These are phyloP conservation scores for Hemaris fuciformis DNA, from an alignment of 2,888 invertebrate species.

Conservation along the genomic window DNA sequence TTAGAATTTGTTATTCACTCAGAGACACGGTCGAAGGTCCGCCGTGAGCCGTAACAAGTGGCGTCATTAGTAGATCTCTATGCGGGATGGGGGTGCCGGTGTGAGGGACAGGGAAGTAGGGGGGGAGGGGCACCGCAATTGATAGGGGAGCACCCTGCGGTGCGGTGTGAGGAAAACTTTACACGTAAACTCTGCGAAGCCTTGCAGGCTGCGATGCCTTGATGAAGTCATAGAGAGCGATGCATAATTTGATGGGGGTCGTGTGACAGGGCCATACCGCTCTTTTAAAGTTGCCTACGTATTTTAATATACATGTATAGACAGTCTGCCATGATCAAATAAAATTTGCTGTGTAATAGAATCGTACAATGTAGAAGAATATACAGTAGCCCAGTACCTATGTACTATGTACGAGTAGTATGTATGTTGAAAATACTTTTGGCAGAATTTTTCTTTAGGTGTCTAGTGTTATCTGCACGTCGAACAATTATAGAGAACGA, in stretches of 20 bases:
- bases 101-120: constrained; percentile 28
- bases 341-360: too few relatives aligned
- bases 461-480: too few relatives aligned
- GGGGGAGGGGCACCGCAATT: constrained; percentile 54
- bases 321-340: too few relatives aligned
- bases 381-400: too few relatives aligned
- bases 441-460: too few relatives aligned
- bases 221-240: constrained; percentile 53
- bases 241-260: constrained; percentile 29
- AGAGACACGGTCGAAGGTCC: constrained; percentile 75
- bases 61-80: constrained; percentile 71
- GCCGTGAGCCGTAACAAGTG: constrained; percentile 78
- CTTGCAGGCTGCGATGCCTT: constrained; percentile 47
- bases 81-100: constrained; percentile 29
- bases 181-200: constrained; percentile 63
- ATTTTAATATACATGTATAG: background rate
- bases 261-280: constrained; percentile 13
- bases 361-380: too few relatives aligned
- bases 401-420: too few relatives aligned
- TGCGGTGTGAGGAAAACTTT: constrained; percentile 78
- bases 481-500: too few relatives aligned
- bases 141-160: constrained; percentile 76
- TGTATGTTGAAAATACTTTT: too few relatives aligned
- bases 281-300: constrained; percentile 25
- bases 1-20: constrained; percentile 77